Conservation (phyloP, 2,113 vertebrate genomes). For the Australoheros scitulus region DNA sequence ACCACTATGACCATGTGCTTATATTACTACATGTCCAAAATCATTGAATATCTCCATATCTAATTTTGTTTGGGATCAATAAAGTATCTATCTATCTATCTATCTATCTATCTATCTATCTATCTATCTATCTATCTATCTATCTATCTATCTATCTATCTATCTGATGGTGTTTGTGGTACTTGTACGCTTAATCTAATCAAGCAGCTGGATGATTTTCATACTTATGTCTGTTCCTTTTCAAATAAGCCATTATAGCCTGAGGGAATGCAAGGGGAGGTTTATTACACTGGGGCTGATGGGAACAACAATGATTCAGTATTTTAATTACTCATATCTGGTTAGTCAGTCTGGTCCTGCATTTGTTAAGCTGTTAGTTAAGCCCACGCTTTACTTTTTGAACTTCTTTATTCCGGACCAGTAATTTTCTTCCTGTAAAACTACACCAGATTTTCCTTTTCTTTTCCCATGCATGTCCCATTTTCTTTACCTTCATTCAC, state of each 20-base stretch:
- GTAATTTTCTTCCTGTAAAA: background rate
- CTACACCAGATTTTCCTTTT: background rate
- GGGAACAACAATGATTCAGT: slow-evolving; percentile 47
- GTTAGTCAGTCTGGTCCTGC: slow-evolving; percentile 23
- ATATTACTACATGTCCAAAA: no score
- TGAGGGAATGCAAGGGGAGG: slow-evolving; percentile 3
- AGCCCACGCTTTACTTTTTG: background rate
- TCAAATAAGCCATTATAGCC: slow-evolving; percentile 46
- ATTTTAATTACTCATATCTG: slow-evolving; percentile 56
- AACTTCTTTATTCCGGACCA: background rate
- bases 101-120: no score
- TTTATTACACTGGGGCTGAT: slow-evolving; percentile 52
- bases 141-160: no score
- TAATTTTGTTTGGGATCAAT: no score
- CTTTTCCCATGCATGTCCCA: background rate
- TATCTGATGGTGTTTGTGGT: background rate
- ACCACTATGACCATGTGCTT: no score
- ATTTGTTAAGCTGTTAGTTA: slow-evolving; percentile 26
- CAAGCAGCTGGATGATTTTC: slow-evolving; percentile 42
- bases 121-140: no score
- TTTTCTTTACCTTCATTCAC: background rate
- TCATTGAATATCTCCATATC: no score
- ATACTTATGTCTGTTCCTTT: slow-evolving; percentile 38
- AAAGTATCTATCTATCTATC: no score
- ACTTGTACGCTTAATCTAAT: slow-evolving; percentile 39